Base-by-base conservation (phyloP, 2,888 invertebrate genomes). In the Ceratothoa steindachneri region DNA sequence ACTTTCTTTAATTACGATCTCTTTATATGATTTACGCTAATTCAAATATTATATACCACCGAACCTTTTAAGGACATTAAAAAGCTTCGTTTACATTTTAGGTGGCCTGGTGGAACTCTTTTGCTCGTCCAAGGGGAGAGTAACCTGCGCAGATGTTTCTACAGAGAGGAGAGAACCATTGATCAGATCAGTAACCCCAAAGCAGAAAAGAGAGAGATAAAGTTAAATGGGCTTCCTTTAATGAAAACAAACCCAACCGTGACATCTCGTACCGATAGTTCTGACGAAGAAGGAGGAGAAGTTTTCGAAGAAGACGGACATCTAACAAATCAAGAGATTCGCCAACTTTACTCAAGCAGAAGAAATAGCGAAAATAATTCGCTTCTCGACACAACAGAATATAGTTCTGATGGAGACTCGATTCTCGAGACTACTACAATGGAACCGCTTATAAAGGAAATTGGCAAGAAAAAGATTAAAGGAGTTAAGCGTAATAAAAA, bases 91-190 rank as follows among this genome's bases (percentile, higher is more conserved):
- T n/a, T n/a, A n/a, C n/a, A n/a, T n/a, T 55, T 30, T 69, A 77
- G 75, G 41, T 80, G 84, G 77, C 84, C 82, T 83, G 88, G 90
- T 81, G 93, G 93, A 19, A 90, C 93, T 0, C 89, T 93, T 82
- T 85, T 93, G 81, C 91, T 93, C 1, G 92, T 93, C 0, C 89
- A 91, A 84, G 93, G 92, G 7, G 91, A 91, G 67, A 89, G 89
- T 81, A 89, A 90, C 83, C 85, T 93, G 65, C 67, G 73, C 22
- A 71, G 70, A 41, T 78, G 78, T 65, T 78, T 73, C 67, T 78
- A 78, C 72, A 68, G 71, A 12, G 78, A 78, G 69, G 31, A 71
- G 2, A 66, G 69, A 19, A 27, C 73, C n/a, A n/a, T n/a, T n/a
- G n/a, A n/a, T n/a, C n/a, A n/a, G n/a, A n/a, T n/a, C n/a, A n/a